phyloP scores from a whole-genome alignment of 2,797 vertebrate species.

The Mormyrops boulengeri region DNA sequence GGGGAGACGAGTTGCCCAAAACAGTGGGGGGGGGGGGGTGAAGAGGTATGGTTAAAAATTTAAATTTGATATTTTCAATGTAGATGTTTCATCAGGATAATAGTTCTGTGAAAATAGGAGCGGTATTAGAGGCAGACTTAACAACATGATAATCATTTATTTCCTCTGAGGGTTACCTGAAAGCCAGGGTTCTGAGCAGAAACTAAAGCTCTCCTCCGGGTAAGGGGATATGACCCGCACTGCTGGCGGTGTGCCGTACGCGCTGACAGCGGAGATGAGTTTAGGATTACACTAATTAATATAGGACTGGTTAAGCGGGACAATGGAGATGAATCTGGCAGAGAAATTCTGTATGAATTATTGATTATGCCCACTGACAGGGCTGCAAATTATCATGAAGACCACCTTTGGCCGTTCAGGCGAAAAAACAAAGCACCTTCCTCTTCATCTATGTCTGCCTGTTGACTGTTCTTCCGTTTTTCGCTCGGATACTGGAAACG shows the following conservation, averaged over 20 bases:
- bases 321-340: conserved; percentile 2
- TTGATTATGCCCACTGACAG: not conserved
- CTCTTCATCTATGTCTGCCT: not conserved
- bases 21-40: not conserved
- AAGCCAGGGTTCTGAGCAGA: not conserved
- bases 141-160: conserved; percentile 4
- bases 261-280: not conserved
- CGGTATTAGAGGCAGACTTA: conserved; percentile 2
- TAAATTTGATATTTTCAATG: not conserved
- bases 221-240: not conserved
- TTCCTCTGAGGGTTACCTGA: not conserved
- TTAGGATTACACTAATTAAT: conserved; percentile 23
- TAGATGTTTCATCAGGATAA: not conserved
- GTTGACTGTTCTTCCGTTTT: not conserved
- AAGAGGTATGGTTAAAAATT: not conserved
- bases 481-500: not conserved
- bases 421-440: not conserved
- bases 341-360: conserved; percentile 19
- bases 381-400: not conserved
- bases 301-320: conserved; percentile 17
- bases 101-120: not conserved
- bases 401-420: not conserved
- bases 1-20: not conserved
- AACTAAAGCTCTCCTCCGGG: not conserved
- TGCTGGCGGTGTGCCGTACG: not conserved